Evolutionary conservation across 2,797 vertebrate genomes (phyloP).

Genomic region (Naso thynnoides): DNA sequence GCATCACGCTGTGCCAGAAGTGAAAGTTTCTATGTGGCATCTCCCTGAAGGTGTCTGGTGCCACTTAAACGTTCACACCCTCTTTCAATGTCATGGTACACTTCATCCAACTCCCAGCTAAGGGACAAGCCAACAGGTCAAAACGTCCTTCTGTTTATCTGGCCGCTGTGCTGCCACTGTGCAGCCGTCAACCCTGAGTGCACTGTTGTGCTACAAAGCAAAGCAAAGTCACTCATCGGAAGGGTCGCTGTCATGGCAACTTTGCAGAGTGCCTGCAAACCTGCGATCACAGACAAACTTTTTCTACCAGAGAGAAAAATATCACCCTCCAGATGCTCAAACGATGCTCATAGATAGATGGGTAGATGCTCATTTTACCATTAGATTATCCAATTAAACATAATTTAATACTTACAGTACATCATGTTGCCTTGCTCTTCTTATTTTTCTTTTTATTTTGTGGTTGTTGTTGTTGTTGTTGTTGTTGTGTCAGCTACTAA

Average conservation of each 20-base stretch:
- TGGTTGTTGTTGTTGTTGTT: background rate
- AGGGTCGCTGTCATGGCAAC: conserved; percentile 21
- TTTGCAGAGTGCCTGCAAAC: conserved; percentile 20
- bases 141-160: conserved; percentile 52
- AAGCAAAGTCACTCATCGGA: conserved; percentile 46
- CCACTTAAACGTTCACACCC: conserved; percentile 68
- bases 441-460: background rate
- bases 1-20: conserved; percentile 59
- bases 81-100: conserved; percentile 55
- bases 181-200: conserved; percentile 15
- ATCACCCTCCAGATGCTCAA: background rate
- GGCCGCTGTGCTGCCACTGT: conserved; percentile 10
- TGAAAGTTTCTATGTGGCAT: conserved; percentile 60
- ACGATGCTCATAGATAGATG: no score
- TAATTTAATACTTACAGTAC: background rate
- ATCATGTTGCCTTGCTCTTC: background rate
- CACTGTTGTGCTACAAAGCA: conserved; percentile 19
- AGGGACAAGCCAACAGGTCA: conserved; percentile 54
- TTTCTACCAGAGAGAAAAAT: conserved; percentile 11
- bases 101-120: conserved; percentile 40
- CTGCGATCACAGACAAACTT: conserved; percentile 7
- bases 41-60: conserved; percentile 64
- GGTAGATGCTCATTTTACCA: conserved; percentile 24
- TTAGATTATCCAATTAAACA: conserved; percentile 7
- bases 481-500: background rate